These are phyloP conservation scores for Austrolebias charrua DNA, from an alignment of 2,797 vertebrate genomes.

Conservation along the genomic window DNA sequence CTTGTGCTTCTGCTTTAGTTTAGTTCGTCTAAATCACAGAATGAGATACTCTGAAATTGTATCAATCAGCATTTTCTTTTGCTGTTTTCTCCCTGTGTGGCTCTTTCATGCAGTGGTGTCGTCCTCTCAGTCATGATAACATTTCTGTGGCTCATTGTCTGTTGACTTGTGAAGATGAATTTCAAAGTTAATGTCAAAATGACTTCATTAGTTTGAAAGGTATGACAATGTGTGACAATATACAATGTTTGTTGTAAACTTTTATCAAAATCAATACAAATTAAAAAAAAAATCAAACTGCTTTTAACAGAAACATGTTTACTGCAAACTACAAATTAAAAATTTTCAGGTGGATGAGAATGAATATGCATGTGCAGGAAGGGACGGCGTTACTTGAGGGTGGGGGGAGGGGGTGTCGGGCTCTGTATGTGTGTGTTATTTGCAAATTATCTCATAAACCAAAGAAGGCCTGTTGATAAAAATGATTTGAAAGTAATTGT, in stretches of 20 bases:
- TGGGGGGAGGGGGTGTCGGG: too few species aligned
- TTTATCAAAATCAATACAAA: too few species aligned
- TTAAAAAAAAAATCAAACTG: too few species aligned
- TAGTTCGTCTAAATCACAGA: constrained; percentile 16
- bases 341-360: too few species aligned
- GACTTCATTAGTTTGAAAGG: neutral
- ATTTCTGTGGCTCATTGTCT: neutral
- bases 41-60: constrained; percentile 10
- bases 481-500: too few species aligned
- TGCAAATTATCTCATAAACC: too few species aligned
- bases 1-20: constrained; percentile 5
- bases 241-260: neutral
- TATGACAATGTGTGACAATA: neutral
- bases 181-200: neutral
- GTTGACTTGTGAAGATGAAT: neutral
- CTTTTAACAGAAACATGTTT: too few species aligned
- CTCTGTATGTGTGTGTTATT: too few species aligned
- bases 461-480: too few species aligned
- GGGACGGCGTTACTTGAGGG: too few species aligned
- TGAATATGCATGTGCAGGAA: too few species aligned
- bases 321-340: too few species aligned
- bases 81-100: neutral
- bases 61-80: constrained; percentile 10
- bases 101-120: constrained; percentile 1
- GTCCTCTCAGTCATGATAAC: neutral